phyloP scores from a whole-genome alignment of 2,888 invertebrate species.

The Opisthograptis luteolata region DNA sequence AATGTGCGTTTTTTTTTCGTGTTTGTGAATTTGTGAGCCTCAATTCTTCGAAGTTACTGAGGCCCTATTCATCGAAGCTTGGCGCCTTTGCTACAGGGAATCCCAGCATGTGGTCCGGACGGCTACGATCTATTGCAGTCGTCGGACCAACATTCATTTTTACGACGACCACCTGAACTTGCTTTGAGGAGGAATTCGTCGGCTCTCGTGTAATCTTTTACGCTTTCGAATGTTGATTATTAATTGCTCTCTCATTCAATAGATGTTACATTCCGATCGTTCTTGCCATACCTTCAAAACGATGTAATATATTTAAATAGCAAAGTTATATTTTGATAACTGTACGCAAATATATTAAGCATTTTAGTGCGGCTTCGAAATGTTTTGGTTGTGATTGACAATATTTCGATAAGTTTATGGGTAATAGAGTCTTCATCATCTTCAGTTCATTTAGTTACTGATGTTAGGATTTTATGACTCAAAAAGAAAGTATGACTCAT shows the following conservation, averaged over 20 bases:
- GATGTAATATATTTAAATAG: conserved; percentile 51
- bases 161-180: conserved; percentile 25
- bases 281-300: conserved; percentile 59
- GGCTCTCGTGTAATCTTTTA: conserved; percentile 75
- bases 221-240: conserved; percentile 78
- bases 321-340: conserved; percentile 32
- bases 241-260: conserved; percentile 75
- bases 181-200: conserved; percentile 65
- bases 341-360: conserved; percentile 13
- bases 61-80: background rate
- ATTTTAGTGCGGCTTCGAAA: background rate
- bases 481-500: background rate
- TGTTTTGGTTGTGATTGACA: background rate
- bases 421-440: background rate
- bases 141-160: conserved; percentile 26
- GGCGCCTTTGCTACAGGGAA: conserved; percentile 18
- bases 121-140: conserved; percentile 14
- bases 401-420: background rate
- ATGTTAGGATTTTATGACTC: background rate
- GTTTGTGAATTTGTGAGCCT: conserved; percentile 1
- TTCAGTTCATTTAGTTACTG: no score
- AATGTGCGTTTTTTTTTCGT: conserved; percentile 1
- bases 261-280: conserved; percentile 69
- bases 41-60: conserved; percentile 5
- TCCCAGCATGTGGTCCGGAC: conserved; percentile 18